Conservation (phyloP, 2,888 invertebrate genomes). For the Gastracanthus pulcherrimus region DNA sequence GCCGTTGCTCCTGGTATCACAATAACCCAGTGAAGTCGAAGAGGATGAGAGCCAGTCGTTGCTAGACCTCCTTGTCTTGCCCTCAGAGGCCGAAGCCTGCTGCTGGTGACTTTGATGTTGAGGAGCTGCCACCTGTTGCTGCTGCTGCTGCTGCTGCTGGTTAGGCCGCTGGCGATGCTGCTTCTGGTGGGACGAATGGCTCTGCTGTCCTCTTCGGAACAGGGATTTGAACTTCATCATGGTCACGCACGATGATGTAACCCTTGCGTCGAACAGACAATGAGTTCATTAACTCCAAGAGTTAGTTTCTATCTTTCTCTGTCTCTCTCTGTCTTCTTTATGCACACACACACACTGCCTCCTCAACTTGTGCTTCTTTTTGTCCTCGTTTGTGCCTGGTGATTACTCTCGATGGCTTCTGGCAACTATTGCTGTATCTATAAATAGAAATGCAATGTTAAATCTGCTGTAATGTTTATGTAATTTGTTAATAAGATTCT, state of each 20-base stretch:
- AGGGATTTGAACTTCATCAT: slow-evolving; percentile 96
- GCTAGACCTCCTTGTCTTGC: slow-evolving; percentile 80
- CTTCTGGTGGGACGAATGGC: slow-evolving; percentile 69
- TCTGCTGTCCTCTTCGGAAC: slow-evolving; percentile 90
- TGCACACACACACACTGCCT: slow-evolving; percentile 18
- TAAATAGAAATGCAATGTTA: slow-evolving; percentile 50
- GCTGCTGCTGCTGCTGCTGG: slow-evolving; percentile 75
- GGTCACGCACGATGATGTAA: slow-evolving; percentile 76
- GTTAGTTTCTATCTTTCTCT: slow-evolving; percentile 41
- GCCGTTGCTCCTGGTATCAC: slow-evolving; percentile 69
- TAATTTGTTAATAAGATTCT: slow-evolving; percentile 34
- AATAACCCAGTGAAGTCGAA: slow-evolving; percentile 52
- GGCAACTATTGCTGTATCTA: slow-evolving; percentile 35
- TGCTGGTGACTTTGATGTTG: slow-evolving; percentile 36
- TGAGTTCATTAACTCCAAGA: slow-evolving; percentile 58
- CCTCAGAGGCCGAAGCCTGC: slow-evolving; percentile 81
- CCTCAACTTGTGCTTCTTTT: slow-evolving; percentile 33
- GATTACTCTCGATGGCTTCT: slow-evolving; percentile 43
- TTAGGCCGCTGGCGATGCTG: slow-evolving; percentile 69
- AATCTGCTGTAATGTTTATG: slow-evolving; percentile 32
- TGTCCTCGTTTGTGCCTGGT: slow-evolving; percentile 35
- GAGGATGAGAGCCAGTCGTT: slow-evolving; percentile 71
- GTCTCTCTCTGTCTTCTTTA: slow-evolving; percentile 25
- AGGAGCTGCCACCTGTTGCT: slow-evolving; percentile 67
- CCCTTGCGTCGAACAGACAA: slow-evolving; percentile 44